Conservation (phyloP, 2,888 invertebrate species). For the Anaspis maculata region DNA sequence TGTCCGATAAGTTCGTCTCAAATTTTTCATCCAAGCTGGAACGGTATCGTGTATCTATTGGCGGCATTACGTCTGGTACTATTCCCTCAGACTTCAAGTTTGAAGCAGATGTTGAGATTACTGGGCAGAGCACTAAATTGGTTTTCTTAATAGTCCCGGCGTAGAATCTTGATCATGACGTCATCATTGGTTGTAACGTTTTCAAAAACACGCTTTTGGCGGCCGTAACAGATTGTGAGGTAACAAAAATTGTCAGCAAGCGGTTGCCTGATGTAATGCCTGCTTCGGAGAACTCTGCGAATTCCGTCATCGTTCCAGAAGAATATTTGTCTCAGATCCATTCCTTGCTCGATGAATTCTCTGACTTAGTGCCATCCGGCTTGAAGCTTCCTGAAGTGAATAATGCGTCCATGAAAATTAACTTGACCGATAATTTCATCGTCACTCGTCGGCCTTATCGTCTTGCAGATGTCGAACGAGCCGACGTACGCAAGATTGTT, state of each 20-base stretch:
- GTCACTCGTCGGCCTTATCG: conserved; percentile 14
- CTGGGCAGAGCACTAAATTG: conserved; percentile 7
- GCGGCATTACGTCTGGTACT: no score
- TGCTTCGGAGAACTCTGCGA: neutral
- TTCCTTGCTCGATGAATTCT: no score
- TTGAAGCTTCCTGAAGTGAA: conserved; percentile 8
- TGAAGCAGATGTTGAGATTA: conserved; percentile 8
- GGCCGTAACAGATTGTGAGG: no score
- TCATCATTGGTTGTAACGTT: conserved; percentile 10
- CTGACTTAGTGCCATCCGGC: conserved; percentile 2
- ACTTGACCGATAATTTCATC: conserved; percentile 8
- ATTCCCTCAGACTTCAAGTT: conserved; percentile 5
- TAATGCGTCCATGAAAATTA: conserved; percentile 9
- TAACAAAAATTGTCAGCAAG: no score
- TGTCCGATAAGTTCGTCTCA: no score
- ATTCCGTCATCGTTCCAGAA: conserved; percentile 1
- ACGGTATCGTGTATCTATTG: no score
- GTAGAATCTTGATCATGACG: conserved; percentile 8
- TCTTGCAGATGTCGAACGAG: conserved; percentile 10
- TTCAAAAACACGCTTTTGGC: conserved; percentile 5
- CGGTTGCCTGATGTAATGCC: conserved; percentile 6
- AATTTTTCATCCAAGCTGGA: no score
- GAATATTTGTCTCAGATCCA: conserved; percentile 1
- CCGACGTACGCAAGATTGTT: no score
- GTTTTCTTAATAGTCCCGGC: conserved; percentile 8